Evolutionary conservation across 2,113 vertebrate species (phyloP), one percentile per base, ranked within the genome.

Genomic region (Formicarius rufipectus): DNA sequence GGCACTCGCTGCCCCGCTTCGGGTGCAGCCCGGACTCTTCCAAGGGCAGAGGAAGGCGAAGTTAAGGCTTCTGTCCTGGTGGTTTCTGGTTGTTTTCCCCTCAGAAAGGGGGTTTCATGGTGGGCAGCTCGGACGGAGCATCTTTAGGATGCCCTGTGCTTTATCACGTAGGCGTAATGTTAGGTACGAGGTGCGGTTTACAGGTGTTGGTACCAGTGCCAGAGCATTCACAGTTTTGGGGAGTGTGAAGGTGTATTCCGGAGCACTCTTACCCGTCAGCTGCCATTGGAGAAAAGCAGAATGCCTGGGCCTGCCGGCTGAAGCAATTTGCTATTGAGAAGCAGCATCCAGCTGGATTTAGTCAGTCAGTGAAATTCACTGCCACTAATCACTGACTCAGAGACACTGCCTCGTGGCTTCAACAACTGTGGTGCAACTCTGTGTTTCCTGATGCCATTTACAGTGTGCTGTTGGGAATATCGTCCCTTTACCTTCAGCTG

Each of bases 141-240:
- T 37, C 82, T 71, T 8, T 37, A 6, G 42, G 69, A 5, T 18
- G 42, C 33, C n/a, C 76, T 6, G 23, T 6, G 77, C 62, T 94
- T 77, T 53, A 11, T 39, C 77, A 50, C 90, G 52, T 18, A 22
- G 83, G 23, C 47, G 21, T 4, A 50, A 18, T 4, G 35, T 2
- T 31, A 5, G 50, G 0, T 17, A 7, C 0, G 30, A 40, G 79
- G 5, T 12, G 1, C 2, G 0, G 49, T 11, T 64, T 7, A 10
- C 19, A 37, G 0, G 7, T 4, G 56, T 50, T 3, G 53, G 12
- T 28, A 73, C 20, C 56, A 2, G 35, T 3, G 56, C 66, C 9
- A 16, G 67, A 44, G 49, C 83, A 7, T 21, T 50, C 17, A 0
- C 35, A 0, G 81, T 3, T 64, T 7, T 24, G 0, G 56, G 63